Conservation (phyloP, 2,113 vertebrate species). For the Siphamia tubifer region DNA sequence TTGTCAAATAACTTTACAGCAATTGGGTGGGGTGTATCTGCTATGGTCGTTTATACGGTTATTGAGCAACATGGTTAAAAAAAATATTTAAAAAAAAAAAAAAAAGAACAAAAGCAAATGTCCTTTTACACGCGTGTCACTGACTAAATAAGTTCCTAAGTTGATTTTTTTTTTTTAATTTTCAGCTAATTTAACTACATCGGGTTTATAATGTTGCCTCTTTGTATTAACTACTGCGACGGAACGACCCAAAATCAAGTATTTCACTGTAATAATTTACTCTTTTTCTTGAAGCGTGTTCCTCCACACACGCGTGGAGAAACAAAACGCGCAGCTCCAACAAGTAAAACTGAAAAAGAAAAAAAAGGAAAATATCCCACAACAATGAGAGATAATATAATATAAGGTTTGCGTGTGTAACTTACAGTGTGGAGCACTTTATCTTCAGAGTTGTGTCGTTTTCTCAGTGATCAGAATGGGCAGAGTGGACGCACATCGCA, state of each 20-base stretch:
- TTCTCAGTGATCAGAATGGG: neutral
- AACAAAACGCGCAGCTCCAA: neutral
- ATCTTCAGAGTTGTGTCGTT: neutral
- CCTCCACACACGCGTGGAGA: too few species aligned
- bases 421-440: conserved; percentile 46
- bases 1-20: conserved; percentile 13
- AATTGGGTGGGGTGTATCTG: neutral
- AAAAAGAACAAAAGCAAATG: neutral
- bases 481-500: conserved; percentile 32
- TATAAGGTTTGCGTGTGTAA: neutral
- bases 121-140: neutral
- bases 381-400: neutral
- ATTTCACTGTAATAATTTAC: too few species aligned
- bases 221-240: too few species aligned
- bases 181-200: too few species aligned
- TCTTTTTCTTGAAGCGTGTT: too few species aligned
- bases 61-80: neutral
- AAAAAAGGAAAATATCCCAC: too few species aligned
- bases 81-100: neutral
- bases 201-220: too few species aligned
- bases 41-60: neutral
- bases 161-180: too few species aligned
- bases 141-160: too few species aligned
- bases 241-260: too few species aligned
- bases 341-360: neutral